A percentile compares a stretch with the other conserved stretches of the same genome.
phyloP scores from a whole-genome alignment of 64 coral and sea anemone species.

The Pocillopora verrucosa region DNA sequence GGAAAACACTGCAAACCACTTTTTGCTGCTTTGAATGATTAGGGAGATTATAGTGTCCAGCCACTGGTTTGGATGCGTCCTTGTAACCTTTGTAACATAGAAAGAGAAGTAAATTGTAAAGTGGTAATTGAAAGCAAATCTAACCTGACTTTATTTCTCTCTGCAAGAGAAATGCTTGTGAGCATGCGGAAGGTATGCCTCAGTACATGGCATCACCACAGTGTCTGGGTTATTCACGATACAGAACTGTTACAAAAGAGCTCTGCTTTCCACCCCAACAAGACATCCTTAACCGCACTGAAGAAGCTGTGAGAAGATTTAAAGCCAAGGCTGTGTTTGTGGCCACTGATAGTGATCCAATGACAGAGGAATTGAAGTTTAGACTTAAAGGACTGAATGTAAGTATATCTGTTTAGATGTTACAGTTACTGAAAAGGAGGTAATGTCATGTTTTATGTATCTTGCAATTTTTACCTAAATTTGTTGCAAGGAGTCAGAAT shows the following conservation, averaged over 20 bases:
- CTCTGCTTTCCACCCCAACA: slow-evolving; percentile 78
- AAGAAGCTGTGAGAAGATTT: slow-evolving; percentile 28
- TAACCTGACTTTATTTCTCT: background rate
- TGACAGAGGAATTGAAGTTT: slow-evolving; percentile 60
- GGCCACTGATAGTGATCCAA: slow-evolving; percentile 87
- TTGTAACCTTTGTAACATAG: too few relatives aligned
- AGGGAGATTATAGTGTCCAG: too few relatives aligned
- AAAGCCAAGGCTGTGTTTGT: slow-evolving; percentile 76
- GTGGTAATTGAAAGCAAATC: background rate
- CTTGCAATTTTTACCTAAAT: too few relatives aligned
- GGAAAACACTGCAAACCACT: too few relatives aligned
- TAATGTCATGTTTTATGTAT: too few relatives aligned
- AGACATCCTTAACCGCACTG: slow-evolving; percentile 68
- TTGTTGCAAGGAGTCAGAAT: too few relatives aligned
- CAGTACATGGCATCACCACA: slow-evolving; percentile 92
- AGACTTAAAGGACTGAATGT: slow-evolving; percentile 44
- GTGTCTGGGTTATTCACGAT: slow-evolving; percentile 81
- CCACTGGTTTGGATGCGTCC: too few relatives aligned
- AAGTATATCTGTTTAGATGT: background rate
- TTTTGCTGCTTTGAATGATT: too few relatives aligned
- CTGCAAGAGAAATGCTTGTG: slow-evolving; percentile 77
- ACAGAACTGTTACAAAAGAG: slow-evolving; percentile 71
- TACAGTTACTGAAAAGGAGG: too few relatives aligned
- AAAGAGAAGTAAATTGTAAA: background rate
- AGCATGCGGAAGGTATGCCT: slow-evolving; percentile 65